Evolutionary conservation across 2,113 vertebrate species (phyloP).

Genomic region (Gasterosteus aculeatus): DNA sequence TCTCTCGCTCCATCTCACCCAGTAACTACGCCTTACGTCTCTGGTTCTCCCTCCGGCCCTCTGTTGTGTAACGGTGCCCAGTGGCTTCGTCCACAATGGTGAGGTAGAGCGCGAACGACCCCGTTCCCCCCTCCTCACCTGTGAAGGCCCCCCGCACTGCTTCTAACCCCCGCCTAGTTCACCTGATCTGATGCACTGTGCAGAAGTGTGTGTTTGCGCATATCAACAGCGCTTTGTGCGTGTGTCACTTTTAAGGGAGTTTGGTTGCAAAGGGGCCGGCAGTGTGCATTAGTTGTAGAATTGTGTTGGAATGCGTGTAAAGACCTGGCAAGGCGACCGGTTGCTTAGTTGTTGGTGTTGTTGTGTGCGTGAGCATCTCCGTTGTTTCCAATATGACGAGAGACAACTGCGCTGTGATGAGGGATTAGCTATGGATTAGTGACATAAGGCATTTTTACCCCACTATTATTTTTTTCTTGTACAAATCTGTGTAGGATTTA

Average conservation of each 20-base stretch:
- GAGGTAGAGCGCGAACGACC: constrained; percentile 80
- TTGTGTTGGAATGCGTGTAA: constrained; percentile 16
- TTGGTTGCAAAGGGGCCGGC: background rate
- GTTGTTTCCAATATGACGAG: constrained; percentile 56
- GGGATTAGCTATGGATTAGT: constrained; percentile 73
- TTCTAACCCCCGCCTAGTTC: constrained; percentile 13
- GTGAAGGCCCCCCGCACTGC: background rate
- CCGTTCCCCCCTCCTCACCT: constrained; percentile 34
- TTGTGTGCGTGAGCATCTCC: constrained; percentile 15
- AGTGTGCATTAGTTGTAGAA: background rate
- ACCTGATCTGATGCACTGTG: background rate
- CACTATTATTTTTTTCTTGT: constrained; percentile 60
- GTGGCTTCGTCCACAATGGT: constrained; percentile 83
- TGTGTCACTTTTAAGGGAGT: constrained; percentile 15
- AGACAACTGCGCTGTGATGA: constrained; percentile 46
- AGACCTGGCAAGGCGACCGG: constrained; percentile 13
- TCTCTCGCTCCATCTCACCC: constrained; percentile 49
- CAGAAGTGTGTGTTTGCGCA: background rate
- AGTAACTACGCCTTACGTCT: constrained; percentile 40
- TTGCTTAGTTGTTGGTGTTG: background rate
- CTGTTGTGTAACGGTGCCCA: constrained; percentile 72
- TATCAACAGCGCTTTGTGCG: background rate
- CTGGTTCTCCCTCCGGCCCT: constrained; percentile 44
- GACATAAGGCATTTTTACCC: constrained; percentile 63
- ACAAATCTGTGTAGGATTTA: constrained; percentile 70